phyloP scores from a whole-genome alignment of 1,140 invertebrate species.

The Bactericera cockerelli region DNA sequence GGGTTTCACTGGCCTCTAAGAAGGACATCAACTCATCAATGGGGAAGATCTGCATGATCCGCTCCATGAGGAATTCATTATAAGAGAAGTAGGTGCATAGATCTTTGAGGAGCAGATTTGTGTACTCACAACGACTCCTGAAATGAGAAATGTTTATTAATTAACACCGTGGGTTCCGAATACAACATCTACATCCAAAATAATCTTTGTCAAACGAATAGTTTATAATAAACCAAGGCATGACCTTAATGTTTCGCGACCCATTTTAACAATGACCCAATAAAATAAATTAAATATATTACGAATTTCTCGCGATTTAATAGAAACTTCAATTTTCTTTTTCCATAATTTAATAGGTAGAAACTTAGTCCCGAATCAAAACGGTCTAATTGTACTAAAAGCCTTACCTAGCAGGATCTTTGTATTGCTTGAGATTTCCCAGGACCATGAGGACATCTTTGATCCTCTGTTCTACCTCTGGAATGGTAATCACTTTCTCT shows the following conservation, averaged over 20 bases:
- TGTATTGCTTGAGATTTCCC: conserved; percentile 69
- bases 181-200: too few species aligned
- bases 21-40: conserved; percentile 81
- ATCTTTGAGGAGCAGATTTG: conserved; percentile 61
- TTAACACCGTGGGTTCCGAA: too few species aligned
- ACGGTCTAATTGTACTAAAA: too few species aligned
- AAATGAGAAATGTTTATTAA: conserved; percentile 21
- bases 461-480: conserved; percentile 78
- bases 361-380: too few species aligned
- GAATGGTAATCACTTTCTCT: conserved; percentile 53
- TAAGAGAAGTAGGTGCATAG: conserved; percentile 94
- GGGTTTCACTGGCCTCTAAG: conserved; percentile 91
- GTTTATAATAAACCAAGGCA: too few species aligned
- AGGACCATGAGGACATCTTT: conserved; percentile 76
- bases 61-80: conserved; percentile 90
- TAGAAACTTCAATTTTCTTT: too few species aligned
- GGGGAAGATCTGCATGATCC: conserved; percentile 85
- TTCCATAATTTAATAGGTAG: too few species aligned
- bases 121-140: conserved; percentile 66
- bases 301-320: too few species aligned
- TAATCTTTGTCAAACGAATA: too few species aligned
- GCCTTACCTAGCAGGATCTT: conserved; percentile 49
- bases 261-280: too few species aligned
- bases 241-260: too few species aligned
- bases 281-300: too few species aligned